These are phyloP conservation scores for Myotis findleyi DNA, from an alignment of 2,797 vertebrate genomes.

Conservation along the genomic window DNA sequence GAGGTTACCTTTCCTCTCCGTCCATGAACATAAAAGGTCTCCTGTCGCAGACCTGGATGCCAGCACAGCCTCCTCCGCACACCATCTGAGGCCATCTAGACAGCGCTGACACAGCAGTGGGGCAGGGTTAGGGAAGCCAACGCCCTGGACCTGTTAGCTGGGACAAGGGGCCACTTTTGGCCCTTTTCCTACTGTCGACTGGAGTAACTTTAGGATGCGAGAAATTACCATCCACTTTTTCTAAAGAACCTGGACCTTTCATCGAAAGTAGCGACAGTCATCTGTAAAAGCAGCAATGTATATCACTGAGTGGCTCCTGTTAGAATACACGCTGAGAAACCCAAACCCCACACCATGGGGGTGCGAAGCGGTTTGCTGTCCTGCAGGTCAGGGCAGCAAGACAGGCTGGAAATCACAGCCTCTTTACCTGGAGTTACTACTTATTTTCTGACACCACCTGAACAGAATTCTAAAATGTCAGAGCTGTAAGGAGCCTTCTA, in stretches of 20 bases:
- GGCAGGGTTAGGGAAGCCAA: not conserved
- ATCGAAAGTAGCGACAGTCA: not conserved
- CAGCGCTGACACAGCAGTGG: not conserved
- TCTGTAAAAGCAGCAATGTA: not conserved
- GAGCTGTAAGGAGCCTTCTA: not conserved
- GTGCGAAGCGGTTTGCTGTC: not conserved
- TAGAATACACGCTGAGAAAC: not conserved
- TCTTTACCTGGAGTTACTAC: not conserved
- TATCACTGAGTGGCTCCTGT: not conserved
- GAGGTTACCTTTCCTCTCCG: not conserved
- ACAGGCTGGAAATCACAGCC: not conserved
- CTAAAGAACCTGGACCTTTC: not conserved
- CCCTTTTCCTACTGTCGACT: not conserved
- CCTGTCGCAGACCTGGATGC: not conserved
- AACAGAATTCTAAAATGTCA: not conserved
- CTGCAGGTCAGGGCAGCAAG: not conserved
- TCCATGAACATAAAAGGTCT: not conserved
- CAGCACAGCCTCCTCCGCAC: not conserved
- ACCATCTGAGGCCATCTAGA: not conserved
- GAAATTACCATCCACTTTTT: not conserved
- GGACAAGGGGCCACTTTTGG: not conserved
- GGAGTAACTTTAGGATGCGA: constrained; percentile 19
- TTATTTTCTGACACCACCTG: not conserved
- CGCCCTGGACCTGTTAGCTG: not conserved
- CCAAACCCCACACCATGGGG: not conserved